A percentile compares a stretch with the other conserved stretches of the same genome.
Conservation (phyloP, 2,888 invertebrate species). For the Galerucella calmariensis region DNA sequence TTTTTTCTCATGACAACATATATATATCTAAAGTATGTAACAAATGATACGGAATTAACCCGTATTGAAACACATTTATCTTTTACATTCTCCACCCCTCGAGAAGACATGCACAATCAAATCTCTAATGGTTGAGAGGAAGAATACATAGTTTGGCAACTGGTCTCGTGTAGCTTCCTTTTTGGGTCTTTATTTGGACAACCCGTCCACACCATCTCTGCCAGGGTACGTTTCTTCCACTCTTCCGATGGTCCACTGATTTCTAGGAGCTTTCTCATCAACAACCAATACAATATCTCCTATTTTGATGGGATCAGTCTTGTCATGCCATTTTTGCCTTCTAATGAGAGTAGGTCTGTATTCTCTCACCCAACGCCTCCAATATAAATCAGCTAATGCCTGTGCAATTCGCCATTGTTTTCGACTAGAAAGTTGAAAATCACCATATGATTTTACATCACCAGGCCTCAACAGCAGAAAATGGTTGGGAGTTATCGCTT, state of each 20-base stretch:
- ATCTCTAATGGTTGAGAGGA: background rate
- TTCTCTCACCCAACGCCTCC: slow-evolving; percentile 58
- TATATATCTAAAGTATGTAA: too few relatives aligned
- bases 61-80: too few relatives aligned
- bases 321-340: slow-evolving; percentile 62
- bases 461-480: background rate
- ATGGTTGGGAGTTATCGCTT: background rate
- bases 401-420: slow-evolving; percentile 21
- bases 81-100: too few relatives aligned
- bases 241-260: background rate
- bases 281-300: slow-evolving; percentile 24
- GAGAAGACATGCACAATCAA: too few relatives aligned
- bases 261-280: slow-evolving; percentile 23
- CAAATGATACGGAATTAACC: too few relatives aligned
- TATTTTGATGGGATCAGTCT: background rate
- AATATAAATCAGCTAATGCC: slow-evolving; percentile 9
- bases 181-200: background rate
- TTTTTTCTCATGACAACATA: too few relatives aligned
- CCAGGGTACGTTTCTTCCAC: too few relatives aligned
- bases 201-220: too few relatives aligned
- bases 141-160: slow-evolving; percentile 22
- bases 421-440: background rate
- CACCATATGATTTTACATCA: too few relatives aligned
- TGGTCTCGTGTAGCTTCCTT: slow-evolving; percentile 22
- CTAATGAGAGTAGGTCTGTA: slow-evolving; percentile 12